Evolutionary conservation across 2,113 vertebrate species (phyloP), one percentile per base, ranked within the genome.

Genomic region (Takifugu flavidus): DNA sequence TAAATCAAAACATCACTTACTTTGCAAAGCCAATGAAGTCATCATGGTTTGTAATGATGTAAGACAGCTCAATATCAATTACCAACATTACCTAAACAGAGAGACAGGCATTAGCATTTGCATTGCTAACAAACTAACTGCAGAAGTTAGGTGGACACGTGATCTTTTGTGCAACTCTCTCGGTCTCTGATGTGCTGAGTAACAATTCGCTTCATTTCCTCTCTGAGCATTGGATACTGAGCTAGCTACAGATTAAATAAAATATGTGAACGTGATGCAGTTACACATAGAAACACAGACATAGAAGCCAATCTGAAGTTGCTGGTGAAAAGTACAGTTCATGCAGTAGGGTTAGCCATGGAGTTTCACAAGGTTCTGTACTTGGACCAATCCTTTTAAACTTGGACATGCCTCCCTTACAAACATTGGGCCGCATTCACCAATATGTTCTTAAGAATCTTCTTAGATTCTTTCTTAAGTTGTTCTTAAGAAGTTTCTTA

Each of bases 201-300:
- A 49, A 99, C 96, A 0, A 99, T 99, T 66, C 95, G 92, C 68
- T 99, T 96, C 97, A 99, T 99, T 87, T 99, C 97, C 75, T 99
- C 97, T 25, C 97, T 92, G 62, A 99, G 88, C 79, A 94, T 87
- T 0, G 97, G 97, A 80, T 97, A 99, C 67, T 99, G 97, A 82
- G 95, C 95, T 75, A 99, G 92, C 97, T 98, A 44, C 25, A 55
- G 46, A 46, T 6, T 51, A 5, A 13, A 25, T 4, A 6, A 49
- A 3, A n/a, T 13, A 49, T 2, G n/a, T n/a, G n/a, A 6, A 13
- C 44, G 44, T 15, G 44, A 14, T 28, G 13, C 6, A 7, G 20
- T 13, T 7, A 20, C 20, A 20, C 20, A 20, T 20, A 20, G 20
- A 20, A 20, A 20, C 20, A 20, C 20, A 20, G 20, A 20, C 20